A percentile compares a stretch with the other conserved stretches of the same genome.
phyloP scores from a whole-genome alignment of 2,797 vertebrate genomes.

The Pyrrhura leucotis region DNA sequence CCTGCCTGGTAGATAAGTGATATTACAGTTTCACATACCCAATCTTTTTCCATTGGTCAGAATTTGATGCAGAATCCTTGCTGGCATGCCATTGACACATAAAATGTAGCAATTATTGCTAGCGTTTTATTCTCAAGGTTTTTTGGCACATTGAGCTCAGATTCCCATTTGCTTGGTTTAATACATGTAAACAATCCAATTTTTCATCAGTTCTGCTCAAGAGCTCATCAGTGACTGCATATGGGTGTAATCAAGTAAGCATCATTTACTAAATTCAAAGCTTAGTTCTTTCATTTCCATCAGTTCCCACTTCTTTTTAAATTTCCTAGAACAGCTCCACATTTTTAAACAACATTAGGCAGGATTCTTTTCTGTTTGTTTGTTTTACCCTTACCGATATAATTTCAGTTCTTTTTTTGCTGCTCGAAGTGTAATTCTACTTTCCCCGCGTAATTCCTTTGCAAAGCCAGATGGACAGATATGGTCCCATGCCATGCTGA shows the following conservation, averaged over 20 bases:
- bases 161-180: slow-evolving; percentile 45
- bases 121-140: slow-evolving; percentile 46
- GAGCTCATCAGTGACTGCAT: slow-evolving; percentile 53
- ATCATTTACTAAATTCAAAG: slow-evolving; percentile 43
- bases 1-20: slow-evolving; percentile 66
- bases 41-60: slow-evolving; percentile 36
- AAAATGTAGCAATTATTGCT: slow-evolving; percentile 28
- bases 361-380: slow-evolving; percentile 27
- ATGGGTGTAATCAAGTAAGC: slow-evolving; percentile 59
- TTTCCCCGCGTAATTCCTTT: neutral
- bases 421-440: neutral
- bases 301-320: slow-evolving; percentile 1
- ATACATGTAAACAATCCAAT: slow-evolving; percentile 63
- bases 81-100: slow-evolving; percentile 1
- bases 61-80: slow-evolving; percentile 24
- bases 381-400: neutral
- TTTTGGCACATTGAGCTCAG: slow-evolving; percentile 10
- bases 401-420: neutral
- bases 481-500: neutral
- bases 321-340: neutral
- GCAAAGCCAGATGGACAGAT: slow-evolving; percentile 10
- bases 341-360: neutral
- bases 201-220: slow-evolving; percentile 61
- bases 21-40: slow-evolving; percentile 42
- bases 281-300: slow-evolving; percentile 35